Conservation (phyloP, 2,113 vertebrate species). For the Saguinus midas region DNA sequence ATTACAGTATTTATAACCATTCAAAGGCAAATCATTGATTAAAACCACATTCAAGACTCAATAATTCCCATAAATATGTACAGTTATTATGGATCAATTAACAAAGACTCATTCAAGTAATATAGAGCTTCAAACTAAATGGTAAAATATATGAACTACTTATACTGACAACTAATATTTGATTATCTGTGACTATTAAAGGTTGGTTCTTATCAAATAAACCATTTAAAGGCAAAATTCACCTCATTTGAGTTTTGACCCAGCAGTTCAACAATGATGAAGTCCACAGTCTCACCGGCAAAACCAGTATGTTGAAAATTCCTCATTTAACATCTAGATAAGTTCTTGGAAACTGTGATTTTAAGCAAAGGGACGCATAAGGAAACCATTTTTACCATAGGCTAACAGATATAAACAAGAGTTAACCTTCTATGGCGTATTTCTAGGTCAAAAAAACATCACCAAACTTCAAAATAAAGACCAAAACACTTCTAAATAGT, state of each 20-base stretch:
- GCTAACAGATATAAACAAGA: background rate
- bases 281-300: constrained; percentile 91
- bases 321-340: background rate
- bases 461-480: background rate
- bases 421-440: background rate
- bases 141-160: constrained; percentile 75
- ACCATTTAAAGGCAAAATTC: constrained; percentile 86
- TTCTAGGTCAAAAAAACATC: background rate
- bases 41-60: constrained; percentile 79
- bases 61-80: background rate
- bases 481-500: background rate
- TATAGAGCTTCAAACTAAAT: constrained; percentile 75
- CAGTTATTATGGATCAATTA: background rate
- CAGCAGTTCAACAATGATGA: constrained; percentile 87
- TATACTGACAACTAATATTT: constrained; percentile 76
- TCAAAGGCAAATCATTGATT: constrained; percentile 81
- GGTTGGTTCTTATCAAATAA: constrained; percentile 85
- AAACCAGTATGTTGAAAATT: constrained; percentile 83
- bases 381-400: background rate
- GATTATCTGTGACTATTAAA: constrained; percentile 76
- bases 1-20: constrained; percentile 79
- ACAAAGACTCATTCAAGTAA: constrained; percentile 75
- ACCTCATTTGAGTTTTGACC: constrained; percentile 90
- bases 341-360: background rate
- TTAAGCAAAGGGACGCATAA: background rate